A percentile compares a stretch with the other conserved stretches of the same genome.
phyloP scores from a whole-genome alignment of 2,888 invertebrate species.

The Drosophila nigritarsus region DNA sequence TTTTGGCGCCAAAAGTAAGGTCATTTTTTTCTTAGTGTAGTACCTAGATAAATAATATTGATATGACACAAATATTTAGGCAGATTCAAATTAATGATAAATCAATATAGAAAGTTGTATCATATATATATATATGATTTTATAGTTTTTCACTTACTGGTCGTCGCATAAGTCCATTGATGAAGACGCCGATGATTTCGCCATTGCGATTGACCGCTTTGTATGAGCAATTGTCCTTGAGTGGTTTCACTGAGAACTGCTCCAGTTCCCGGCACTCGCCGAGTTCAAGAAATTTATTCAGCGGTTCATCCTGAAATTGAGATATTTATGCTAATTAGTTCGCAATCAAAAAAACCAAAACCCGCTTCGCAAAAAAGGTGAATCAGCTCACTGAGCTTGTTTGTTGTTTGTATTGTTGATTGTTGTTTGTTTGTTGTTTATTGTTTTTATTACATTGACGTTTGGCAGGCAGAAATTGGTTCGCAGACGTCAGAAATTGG shows the following conservation, averaged over 20 bases:
- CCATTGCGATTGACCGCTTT: constrained; percentile 86
- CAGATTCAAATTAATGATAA: background rate
- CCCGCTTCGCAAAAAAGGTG: constrained; percentile 1
- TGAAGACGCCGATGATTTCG: constrained; percentile 86
- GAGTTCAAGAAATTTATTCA: constrained; percentile 83
- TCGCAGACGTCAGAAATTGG: background rate
- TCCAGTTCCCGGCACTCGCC: constrained; percentile 86
- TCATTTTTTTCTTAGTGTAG: background rate
- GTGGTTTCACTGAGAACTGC: constrained; percentile 86
- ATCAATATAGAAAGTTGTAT: background rate
- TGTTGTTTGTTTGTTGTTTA: background rate
- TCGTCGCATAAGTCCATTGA: constrained; percentile 85
- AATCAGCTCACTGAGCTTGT: background rate
- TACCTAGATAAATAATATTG: background rate
- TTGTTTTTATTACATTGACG: background rate
- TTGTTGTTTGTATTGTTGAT: background rate
- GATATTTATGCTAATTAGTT: background rate
- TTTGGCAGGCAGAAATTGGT: background rate
- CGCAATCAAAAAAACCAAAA: constrained; percentile 5
- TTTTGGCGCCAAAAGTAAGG: background rate
- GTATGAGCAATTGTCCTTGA: constrained; percentile 86
- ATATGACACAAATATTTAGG: background rate
- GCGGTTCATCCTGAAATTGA: constrained; percentile 83
- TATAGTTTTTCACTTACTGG: constrained; percentile 69
- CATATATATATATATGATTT: background rate